Percentiles rank a stretch among this genome's conserved stretches.
Evolutionary conservation across 1,140 invertebrate genomes (phyloP).

Genomic region (Drosophila suzukii): DNA sequence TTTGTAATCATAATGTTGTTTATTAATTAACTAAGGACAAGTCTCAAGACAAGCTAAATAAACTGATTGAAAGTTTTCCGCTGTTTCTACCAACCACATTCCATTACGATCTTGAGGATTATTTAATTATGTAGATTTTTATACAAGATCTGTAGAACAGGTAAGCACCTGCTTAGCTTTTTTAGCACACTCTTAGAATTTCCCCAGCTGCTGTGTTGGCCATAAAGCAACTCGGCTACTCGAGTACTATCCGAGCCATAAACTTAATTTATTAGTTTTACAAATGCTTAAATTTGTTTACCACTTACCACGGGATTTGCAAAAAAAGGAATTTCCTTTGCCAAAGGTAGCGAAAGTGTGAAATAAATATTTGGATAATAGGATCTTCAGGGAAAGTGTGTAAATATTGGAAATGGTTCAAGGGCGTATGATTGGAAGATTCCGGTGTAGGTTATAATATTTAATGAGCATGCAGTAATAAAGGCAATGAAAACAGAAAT

Average conservation of each 20-base stretch:
- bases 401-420: slow-evolving; percentile 38
- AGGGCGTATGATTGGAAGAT: slow-evolving; percentile 9
- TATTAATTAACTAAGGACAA: slow-evolving; percentile 29
- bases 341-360: slow-evolving; percentile 37
- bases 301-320: slow-evolving; percentile 3
- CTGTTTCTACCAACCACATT: neutral
- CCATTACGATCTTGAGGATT: slow-evolving; percentile 2
- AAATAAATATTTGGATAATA: slow-evolving; percentile 23
- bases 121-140: slow-evolving; percentile 23
- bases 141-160: slow-evolving; percentile 6
- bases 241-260: slow-evolving; percentile 48
- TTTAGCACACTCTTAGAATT: slow-evolving; percentile 25
- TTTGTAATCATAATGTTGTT: slow-evolving; percentile 36
- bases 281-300: slow-evolving; percentile 67
- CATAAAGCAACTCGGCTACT: slow-evolving; percentile 43
- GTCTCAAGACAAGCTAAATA: neutral
- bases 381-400: slow-evolving; percentile 27
- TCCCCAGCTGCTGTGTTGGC: slow-evolving; percentile 21
- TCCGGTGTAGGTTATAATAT: slow-evolving; percentile 6
- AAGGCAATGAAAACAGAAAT: slow-evolving; percentile 7
- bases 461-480: slow-evolving; percentile 17
- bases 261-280: slow-evolving; percentile 73
- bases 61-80: slow-evolving; percentile 28
- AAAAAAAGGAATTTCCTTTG: slow-evolving; percentile 27
- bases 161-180: slow-evolving; percentile 45